These are phyloP conservation scores for Sibirionetta formosa DNA, from an alignment of 2,797 vertebrate genomes.

Conservation along the genomic window DNA sequence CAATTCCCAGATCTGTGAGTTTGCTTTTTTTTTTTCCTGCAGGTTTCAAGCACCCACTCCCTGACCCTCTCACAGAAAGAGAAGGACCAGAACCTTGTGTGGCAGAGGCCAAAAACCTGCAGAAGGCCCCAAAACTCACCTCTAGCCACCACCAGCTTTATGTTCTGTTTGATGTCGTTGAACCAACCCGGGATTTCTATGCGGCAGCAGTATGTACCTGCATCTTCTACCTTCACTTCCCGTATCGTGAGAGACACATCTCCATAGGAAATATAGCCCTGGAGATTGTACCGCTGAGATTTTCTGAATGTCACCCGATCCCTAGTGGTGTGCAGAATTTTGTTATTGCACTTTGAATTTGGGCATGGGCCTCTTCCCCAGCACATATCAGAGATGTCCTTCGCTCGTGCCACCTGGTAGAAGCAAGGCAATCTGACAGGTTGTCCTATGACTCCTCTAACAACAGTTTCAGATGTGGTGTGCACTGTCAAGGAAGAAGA, in stretches of 20 bases:
- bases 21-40: fast-evolving
- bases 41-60: neutral
- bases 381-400: conserved; percentile 69
- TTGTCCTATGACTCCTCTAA: conserved; percentile 52
- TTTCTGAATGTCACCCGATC: fast-evolving
- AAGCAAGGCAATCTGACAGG: conserved; percentile 69
- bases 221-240: conserved; percentile 12
- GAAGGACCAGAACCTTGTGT: neutral
- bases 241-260: conserved; percentile 77
- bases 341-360: conserved; percentile 22
- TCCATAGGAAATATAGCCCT: neutral
- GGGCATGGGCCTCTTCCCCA: conserved; percentile 81
- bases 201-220: conserved; percentile 78
- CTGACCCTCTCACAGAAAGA: neutral
- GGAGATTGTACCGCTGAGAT: conserved; percentile 44
- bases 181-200: conserved; percentile 80
- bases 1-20: neutral
- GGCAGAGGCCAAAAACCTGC: neutral
- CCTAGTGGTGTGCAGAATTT: conserved; percentile 65
- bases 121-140: conserved; percentile 55
- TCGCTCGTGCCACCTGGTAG: neutral
- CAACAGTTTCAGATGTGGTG: fast-evolving
- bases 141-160: conserved; percentile 48
- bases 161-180: conserved; percentile 77
- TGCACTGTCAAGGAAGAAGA: conserved; percentile 37